phyloP scores from a whole-genome alignment of 2,888 invertebrate species.

The Capitulum mitella region DNA sequence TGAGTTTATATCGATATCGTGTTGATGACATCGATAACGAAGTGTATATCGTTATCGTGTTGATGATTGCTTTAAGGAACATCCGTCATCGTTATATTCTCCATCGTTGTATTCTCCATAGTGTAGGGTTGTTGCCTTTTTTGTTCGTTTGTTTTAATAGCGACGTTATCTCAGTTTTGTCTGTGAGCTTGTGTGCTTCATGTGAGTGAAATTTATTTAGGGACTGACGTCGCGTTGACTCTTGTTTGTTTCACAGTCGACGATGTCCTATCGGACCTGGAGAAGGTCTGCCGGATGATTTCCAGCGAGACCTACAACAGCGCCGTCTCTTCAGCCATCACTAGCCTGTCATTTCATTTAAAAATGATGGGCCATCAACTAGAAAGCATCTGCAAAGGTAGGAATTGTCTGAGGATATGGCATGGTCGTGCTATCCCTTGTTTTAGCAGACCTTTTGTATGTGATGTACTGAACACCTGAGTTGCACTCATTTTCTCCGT shows the following conservation, averaged over 20 bases:
- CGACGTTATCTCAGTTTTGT: no score
- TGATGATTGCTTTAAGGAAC: background rate
- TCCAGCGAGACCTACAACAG: conserved; percentile 31
- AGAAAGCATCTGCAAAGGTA: conserved; percentile 36
- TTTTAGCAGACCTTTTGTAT: no score
- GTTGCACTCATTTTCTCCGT: no score
- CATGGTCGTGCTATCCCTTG: no score
- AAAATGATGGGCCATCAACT: conserved; percentile 36
- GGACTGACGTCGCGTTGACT: background rate
- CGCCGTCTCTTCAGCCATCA: conserved; percentile 32
- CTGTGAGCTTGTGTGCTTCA: no score
- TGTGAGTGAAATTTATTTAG: no score
- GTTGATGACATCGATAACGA: no score
- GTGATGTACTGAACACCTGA: no score
- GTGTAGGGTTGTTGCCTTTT: background rate
- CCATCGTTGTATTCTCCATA: background rate
- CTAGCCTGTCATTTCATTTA: conserved; percentile 34
- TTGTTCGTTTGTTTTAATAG: background rate
- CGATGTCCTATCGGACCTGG: conserved; percentile 35
- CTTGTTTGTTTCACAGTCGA: conserved; percentile 31
- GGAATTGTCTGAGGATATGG: background rate
- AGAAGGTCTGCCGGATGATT: conserved; percentile 33
- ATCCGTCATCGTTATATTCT: background rate
- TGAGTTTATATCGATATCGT: no score
- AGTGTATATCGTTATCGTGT: no score